Base-by-base conservation (phyloP, 64 coral and sea anemone genomes). In the Stylophora pistillata region DNA sequence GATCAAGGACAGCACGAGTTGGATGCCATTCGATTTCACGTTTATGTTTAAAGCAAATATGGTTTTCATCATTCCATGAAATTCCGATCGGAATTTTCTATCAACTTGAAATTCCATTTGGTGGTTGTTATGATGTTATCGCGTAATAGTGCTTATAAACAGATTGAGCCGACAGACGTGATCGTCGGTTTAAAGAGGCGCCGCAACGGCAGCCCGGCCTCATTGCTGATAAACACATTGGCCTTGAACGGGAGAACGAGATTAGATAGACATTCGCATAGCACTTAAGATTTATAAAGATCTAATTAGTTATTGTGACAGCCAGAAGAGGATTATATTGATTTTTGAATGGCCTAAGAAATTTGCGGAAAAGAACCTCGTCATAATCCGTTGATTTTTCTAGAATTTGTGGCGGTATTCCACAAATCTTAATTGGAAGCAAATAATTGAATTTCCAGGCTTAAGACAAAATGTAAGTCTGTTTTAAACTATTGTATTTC, bases 151-250 rank as follows among this genome's bases (percentile, higher is more conserved):
- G 62, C 18, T 82, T 65, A n/a, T 82, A 82, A 82, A 82, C 79
- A 41, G 56, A 64, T 82, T 82, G 21, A 33, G 32, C 60, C 61
- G 33, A 53, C 80, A 65, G 32, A 84, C 13, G 16, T 47, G 33
- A 5, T 58, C 16, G 5, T 79, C 55, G 10, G 4, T 79, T 57
- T 5, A 59, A 60, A 69, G 77, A 18, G 34, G 41, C 21, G 34
- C 80, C 80, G 80, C 54, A 55, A 4, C 14, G 77, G 26, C 77
- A 79, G 77, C 55, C 31, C 47, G 26, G 58, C 60, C 21, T 10
- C 80, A 53, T 15, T 23, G 47, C 61, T 84, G 80, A 84, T 84
- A 84, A 84, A 84, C 80, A 84, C 61, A 84, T 84, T 84, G 62
- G 21, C 62, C 62, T 53, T 61, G 59, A 28, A 23, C 14, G 10